A percentile compares a stretch with the other conserved stretches of the same genome.
Evolutionary conservation across 2,888 invertebrate species (phyloP).

Genomic region (Oligia strigilis): DNA sequence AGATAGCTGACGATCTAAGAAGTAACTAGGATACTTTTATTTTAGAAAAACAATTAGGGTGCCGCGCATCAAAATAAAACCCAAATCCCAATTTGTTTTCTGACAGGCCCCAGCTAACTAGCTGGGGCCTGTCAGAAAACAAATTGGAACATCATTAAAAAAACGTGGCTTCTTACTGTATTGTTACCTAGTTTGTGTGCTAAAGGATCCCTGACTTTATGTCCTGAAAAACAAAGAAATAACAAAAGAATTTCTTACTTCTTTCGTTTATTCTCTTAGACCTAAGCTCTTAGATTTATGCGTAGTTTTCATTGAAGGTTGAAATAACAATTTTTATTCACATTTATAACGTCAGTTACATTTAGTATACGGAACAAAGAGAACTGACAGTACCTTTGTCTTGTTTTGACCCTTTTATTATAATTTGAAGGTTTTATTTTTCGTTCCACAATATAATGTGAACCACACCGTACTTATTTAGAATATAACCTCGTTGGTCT

Average conservation of each 20-base stretch:
- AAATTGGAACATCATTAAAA: too few relatives aligned
- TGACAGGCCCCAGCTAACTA: neutral
- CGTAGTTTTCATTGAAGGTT: constrained; percentile 11
- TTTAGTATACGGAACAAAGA: constrained; percentile 21
- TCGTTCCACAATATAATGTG: neutral
- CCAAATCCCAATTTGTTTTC: neutral
- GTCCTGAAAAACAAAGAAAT: neutral
- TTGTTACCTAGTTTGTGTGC: neutral
- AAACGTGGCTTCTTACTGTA: neutral
- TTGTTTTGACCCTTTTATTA: constrained; percentile 10
- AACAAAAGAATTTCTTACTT: neutral
- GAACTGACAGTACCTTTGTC: constrained; percentile 29
- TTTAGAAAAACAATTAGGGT: too few relatives aligned
- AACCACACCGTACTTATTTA: neutral
- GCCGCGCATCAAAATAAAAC: neutral
- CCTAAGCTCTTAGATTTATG: neutral
- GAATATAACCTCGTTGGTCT: neutral
- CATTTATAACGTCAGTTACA: constrained; percentile 32
- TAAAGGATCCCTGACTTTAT: neutral
- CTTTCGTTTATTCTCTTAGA: constrained; percentile 2
- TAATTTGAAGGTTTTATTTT: neutral
- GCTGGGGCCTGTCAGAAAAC: too few relatives aligned
- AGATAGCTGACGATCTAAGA: neutral
- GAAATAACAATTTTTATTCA: constrained; percentile 22
- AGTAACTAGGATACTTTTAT: neutral